These are phyloP conservation scores for Silurus aristotelis DNA, from an alignment of 2,797 vertebrate genomes.

Conservation along the genomic window DNA sequence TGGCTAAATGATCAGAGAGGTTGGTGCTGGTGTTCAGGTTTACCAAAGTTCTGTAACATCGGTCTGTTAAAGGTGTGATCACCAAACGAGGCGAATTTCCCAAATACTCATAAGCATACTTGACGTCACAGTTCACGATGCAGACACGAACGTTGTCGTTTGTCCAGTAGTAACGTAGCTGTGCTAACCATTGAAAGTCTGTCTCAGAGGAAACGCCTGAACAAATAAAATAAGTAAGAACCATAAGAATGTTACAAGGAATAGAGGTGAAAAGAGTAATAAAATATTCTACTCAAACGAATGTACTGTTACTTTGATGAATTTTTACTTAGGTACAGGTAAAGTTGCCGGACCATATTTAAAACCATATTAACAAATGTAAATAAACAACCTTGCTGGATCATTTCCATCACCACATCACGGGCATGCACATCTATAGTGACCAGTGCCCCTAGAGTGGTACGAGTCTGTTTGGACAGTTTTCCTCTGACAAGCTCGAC, in stretches of 20 bases:
- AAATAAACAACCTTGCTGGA: constrained; percentile 75
- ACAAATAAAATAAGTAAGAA: background rate
- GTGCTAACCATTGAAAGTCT: constrained; percentile 96
- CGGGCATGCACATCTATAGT: constrained; percentile 96
- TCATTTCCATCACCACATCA: constrained; percentile 92
- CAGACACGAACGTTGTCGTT: constrained; percentile 84
- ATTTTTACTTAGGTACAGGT: too few relatives aligned
- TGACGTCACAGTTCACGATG: constrained; percentile 95
- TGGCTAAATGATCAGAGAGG: background rate
- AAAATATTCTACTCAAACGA: too few relatives aligned
- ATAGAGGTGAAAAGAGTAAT: too few relatives aligned
- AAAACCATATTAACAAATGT: background rate
- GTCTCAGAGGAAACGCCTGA: constrained; percentile 86
- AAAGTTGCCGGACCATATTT: too few relatives aligned
- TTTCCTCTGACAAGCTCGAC: constrained; percentile 92
- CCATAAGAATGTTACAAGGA: background rate
- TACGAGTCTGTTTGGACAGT: constrained; percentile 91
- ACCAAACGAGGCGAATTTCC: constrained; percentile 95
- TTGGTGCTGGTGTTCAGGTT: constrained; percentile 16
- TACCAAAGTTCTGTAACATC: constrained; percentile 97
- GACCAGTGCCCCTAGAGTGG: constrained; percentile 90
- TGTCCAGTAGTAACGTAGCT: constrained; percentile 96
- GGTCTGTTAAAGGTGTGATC: constrained; percentile 95
- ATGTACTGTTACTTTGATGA: too few relatives aligned
- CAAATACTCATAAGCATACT: constrained; percentile 96